A percentile compares a stretch with the other conserved stretches of the same genome.
Evolutionary conservation across 1,140 invertebrate species (phyloP).

Genomic region (Caenorhabditis inopinata): DNA sequence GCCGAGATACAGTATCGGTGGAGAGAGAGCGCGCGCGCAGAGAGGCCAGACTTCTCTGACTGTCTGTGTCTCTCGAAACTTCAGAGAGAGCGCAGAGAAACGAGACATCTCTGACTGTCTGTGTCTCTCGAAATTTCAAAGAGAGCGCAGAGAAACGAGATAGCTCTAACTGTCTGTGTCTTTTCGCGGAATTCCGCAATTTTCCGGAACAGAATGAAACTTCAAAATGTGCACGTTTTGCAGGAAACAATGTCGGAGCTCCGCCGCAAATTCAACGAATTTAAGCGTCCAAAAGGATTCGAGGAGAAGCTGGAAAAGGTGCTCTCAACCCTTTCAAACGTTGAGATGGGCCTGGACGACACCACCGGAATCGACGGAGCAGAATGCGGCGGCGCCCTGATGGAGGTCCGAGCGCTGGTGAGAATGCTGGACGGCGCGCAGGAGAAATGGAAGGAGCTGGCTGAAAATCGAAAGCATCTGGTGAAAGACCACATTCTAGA

Average conservation of each 20-base stretch:
- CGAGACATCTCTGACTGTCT: no score
- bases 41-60: no score
- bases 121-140: no score
- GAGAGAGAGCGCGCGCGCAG: no score
- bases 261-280: constrained; percentile 55
- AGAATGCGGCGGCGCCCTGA: constrained; percentile 18
- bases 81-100: no score
- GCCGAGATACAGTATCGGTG: no score
- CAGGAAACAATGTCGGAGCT: constrained; percentile 57
- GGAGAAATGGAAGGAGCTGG: constrained; percentile 16
- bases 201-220: no score
- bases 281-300: constrained; percentile 61
- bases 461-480: neutral
- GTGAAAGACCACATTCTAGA: neutral
- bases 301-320: constrained; percentile 55
- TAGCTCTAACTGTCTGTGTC: no score
- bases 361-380: constrained; percentile 47
- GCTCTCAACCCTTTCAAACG: constrained; percentile 45
- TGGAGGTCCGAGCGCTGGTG: neutral
- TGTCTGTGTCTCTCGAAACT: no score
- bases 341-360: constrained; percentile 58
- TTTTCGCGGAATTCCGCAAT: no score
- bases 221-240: neutral
- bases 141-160: no score
- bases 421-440: constrained; percentile 16